phyloP scores from a whole-genome alignment of 2,797 vertebrate species.

The Rhinoraja longicauda region DNA sequence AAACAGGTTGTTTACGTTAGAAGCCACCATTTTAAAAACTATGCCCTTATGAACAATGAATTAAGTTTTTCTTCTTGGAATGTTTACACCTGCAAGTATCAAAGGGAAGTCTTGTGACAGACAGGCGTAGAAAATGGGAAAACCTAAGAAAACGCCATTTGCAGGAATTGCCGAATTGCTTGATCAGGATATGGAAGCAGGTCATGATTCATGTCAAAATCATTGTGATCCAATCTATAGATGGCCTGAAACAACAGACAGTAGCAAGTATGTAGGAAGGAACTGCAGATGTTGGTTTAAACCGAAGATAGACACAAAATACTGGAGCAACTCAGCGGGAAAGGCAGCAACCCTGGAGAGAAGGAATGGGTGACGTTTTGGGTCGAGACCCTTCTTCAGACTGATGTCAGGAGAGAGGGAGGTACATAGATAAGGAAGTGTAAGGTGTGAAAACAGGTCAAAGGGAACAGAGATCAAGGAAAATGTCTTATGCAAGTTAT shows the following conservation, averaged over 20 bases:
- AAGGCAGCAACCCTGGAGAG: no score
- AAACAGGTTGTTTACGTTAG: background rate
- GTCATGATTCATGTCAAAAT: background rate
- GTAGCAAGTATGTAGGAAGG: background rate
- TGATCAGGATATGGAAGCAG: background rate
- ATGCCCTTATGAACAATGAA: background rate
- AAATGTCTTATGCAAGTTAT: no score
- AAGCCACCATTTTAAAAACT: background rate
- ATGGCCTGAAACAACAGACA: background rate
- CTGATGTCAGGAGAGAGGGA: no score
- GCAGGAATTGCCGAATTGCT: background rate
- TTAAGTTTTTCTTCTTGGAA: background rate
- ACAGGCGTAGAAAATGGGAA: background rate
- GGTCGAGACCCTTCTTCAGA: no score
- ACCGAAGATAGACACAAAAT: no score
- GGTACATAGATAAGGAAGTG: no score
- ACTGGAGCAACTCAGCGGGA: no score
- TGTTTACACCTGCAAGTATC: background rate
- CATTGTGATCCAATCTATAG: background rate
- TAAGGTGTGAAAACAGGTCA: no score
- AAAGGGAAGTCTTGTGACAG: background rate
- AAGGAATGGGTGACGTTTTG: no score
- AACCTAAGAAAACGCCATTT: background rate
- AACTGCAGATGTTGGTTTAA: no score
- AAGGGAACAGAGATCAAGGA: no score